Conservation (phyloP, 1,140 invertebrate species). For the Oryctes rhinoceros region DNA sequence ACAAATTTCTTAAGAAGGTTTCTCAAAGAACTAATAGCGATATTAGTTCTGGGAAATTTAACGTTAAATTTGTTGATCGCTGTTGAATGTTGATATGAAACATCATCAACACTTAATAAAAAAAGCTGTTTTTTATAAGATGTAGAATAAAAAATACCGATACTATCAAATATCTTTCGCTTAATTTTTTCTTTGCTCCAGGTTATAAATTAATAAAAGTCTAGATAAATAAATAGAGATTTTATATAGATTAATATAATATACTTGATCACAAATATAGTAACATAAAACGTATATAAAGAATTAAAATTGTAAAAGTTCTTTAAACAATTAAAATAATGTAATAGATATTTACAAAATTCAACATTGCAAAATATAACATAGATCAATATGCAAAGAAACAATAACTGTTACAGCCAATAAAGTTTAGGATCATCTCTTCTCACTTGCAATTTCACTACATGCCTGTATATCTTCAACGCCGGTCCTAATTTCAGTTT, state of each 20-base stretch:
- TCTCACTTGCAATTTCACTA: slow-evolving; percentile 74
- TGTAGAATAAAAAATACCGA: no score
- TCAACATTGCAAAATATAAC: slow-evolving; percentile 24
- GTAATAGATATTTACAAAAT: slow-evolving; percentile 42
- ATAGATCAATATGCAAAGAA: slow-evolving; percentile 17
- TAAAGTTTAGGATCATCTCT: slow-evolving; percentile 74
- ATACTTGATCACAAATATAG: slow-evolving; percentile 20
- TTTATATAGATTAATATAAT: slow-evolving; percentile 18
- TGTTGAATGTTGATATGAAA: no score
- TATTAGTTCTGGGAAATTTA: no score
- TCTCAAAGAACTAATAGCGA: no score
- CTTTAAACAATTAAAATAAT: slow-evolving; percentile 41
- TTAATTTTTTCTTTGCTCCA: background rate
- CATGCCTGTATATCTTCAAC: slow-evolving; percentile 84
- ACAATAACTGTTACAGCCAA: slow-evolving; percentile 63
- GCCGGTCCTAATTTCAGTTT: slow-evolving; percentile 85
- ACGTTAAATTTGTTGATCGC: no score
- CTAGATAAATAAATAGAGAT: slow-evolving; percentile 23
- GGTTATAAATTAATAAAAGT: no score
- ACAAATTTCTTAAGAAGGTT: no score
- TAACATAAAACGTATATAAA: slow-evolving; percentile 30
- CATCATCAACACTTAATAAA: no score
- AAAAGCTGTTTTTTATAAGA: no score
- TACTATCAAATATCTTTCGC: no score
- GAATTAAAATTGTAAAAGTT: slow-evolving; percentile 19